Percentiles rank a stretch among this genome's conserved stretches.
These are phyloP conservation scores for Platycercus adscitus DNA, from an alignment of 2,113 vertebrate species.

Conservation along the genomic window DNA sequence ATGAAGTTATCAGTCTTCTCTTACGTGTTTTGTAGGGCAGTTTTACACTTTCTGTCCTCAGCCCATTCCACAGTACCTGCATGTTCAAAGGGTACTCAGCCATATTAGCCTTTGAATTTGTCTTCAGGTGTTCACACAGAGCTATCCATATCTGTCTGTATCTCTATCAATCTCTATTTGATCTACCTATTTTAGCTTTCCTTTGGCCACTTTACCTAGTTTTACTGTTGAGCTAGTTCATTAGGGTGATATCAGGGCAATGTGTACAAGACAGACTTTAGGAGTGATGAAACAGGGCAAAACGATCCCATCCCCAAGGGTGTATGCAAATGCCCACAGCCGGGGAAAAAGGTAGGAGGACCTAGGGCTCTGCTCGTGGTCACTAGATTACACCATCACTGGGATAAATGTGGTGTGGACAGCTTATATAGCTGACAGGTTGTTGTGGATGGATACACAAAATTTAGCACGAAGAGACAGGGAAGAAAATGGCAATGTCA, in stretches of 20 bases:
- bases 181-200: neutral
- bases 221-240: neutral
- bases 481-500: neutral
- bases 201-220: neutral
- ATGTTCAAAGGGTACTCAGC: neutral
- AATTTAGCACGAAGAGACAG: neutral
- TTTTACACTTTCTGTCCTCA: neutral
- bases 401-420: neutral
- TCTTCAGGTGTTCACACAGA: neutral
- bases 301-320: neutral
- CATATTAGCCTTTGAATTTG: neutral
- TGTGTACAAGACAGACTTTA: neutral
- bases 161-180: neutral
- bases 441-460: neutral
- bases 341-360: neutral
- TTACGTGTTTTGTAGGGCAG: neutral
- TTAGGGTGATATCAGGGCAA: neutral
- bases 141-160: neutral
- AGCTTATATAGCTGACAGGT: neutral
- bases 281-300: neutral
- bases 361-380: rapidly evolving
- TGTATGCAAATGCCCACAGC: neutral
- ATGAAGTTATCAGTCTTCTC: neutral
- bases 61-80: neutral
- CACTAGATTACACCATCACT: neutral